phyloP scores from a whole-genome alignment of 2,113 vertebrate species.

The Oreamnos americanus region DNA sequence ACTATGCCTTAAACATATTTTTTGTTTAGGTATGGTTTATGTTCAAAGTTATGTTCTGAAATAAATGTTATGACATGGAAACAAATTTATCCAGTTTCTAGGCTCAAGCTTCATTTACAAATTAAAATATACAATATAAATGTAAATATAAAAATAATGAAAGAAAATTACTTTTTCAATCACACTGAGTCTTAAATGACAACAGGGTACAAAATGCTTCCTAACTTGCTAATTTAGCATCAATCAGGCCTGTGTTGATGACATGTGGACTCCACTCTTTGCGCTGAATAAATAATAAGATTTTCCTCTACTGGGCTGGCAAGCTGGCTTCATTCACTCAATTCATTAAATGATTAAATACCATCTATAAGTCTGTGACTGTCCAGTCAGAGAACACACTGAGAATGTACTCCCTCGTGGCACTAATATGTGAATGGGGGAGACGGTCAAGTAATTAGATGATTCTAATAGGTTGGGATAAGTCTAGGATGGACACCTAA shows the following conservation, averaged over 20 bases:
- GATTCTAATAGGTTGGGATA: neutral
- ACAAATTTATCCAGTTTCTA: neutral
- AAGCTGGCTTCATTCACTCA: neutral
- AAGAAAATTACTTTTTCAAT: neutral
- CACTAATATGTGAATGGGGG: neutral
- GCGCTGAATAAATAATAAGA: neutral
- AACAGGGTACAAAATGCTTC: neutral
- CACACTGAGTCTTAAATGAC: neutral
- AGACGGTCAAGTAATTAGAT: neutral
- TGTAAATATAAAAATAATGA: neutral
- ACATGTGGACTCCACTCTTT: neutral
- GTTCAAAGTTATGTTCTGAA: neutral
- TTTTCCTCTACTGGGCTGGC: neutral
- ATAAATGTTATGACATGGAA: neutral
- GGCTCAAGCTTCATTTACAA: constrained; percentile 5
- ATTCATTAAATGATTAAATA: neutral
- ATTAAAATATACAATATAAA: neutral
- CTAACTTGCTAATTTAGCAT: neutral
- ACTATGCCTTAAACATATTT: neutral
- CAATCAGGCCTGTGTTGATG: neutral
- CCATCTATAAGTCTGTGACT: neutral
- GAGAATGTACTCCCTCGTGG: neutral
- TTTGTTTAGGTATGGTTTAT: neutral
- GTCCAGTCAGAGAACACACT: neutral
- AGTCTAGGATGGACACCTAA: neutral